These are phyloP conservation scores for Eucidaris tribuloides DNA, from an alignment of 35 echinoderm and acorn worm species.

Conservation along the genomic window DNA sequence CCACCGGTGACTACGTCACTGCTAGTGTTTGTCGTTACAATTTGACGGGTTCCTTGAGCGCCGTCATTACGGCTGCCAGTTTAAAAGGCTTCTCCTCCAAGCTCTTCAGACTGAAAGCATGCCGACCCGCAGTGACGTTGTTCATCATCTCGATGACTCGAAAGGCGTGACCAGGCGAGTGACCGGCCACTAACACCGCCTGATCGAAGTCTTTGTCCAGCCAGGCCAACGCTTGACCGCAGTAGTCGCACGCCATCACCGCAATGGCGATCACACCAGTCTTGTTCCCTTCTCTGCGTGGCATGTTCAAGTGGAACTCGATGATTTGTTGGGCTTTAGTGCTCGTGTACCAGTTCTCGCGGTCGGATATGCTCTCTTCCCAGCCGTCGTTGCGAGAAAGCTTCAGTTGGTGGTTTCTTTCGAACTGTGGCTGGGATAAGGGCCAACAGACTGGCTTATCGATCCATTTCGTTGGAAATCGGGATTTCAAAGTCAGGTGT, in stretches of 20 bases:
- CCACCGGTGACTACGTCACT: no score
- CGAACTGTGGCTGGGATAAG: conserved; percentile 50
- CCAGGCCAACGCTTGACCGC: conserved; percentile 75
- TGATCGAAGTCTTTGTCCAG: conserved; percentile 50
- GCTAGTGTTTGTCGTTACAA: no score
- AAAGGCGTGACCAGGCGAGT: conserved; percentile 29
- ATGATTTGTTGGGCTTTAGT: conserved; percentile 41
- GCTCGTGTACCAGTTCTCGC: conserved; percentile 75
- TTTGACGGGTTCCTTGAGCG: conserved; percentile 45
- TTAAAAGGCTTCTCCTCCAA: conserved; percentile 76
- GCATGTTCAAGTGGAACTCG: conserved; percentile 48
- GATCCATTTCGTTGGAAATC: conserved; percentile 3
- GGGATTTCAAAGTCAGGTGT: background rate
- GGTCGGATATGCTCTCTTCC: conserved; percentile 52
- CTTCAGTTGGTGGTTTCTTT: background rate
- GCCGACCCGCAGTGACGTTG: conserved; percentile 21
- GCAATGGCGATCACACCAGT: conserved; percentile 48
- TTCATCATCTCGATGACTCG: conserved; percentile 39
- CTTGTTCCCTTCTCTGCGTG: conserved; percentile 7
- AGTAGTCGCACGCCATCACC: conserved; percentile 50
- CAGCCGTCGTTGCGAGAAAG: conserved; percentile 48
- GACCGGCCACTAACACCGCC: conserved; percentile 48
- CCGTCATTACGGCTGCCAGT: conserved; percentile 59
- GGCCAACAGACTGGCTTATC: conserved; percentile 60
- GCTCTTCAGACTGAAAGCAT: conserved; percentile 53